A percentile compares a stretch with the other conserved stretches of the same genome.
phyloP scores from a whole-genome alignment of 30 jellyfish, hydroid and myxozoan species.

The Haliclystus octoradiatus region DNA sequence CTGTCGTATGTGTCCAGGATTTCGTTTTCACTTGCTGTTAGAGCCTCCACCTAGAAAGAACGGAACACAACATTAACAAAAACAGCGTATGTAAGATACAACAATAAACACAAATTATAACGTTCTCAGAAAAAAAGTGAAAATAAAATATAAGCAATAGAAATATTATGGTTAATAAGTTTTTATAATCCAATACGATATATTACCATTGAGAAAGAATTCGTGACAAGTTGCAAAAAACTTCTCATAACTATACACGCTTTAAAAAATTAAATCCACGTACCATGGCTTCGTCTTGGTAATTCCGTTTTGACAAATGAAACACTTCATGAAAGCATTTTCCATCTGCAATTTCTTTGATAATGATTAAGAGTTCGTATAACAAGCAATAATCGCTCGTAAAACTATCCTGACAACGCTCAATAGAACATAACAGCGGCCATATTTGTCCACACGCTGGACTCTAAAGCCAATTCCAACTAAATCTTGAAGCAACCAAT shows the following conservation, averaged over 20 bases:
- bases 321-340: not conserved
- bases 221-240: not conserved
- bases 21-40: slow-evolving; percentile 77
- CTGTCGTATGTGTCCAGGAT: slow-evolving; percentile 96
- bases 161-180: too few relatives aligned
- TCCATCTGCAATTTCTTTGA: not conserved
- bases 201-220: not conserved
- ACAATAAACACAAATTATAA: too few relatives aligned
- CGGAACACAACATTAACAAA: too few relatives aligned
- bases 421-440: slow-evolving; percentile 2
- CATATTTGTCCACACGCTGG: slow-evolving; percentile 2
- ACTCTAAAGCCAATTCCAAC: not conserved
- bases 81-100: too few relatives aligned
- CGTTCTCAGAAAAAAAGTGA: too few relatives aligned
- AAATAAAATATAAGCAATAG: too few relatives aligned
- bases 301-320: not conserved
- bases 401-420: not conserved
- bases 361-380: not conserved
- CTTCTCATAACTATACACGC: not conserved
- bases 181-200: too few relatives aligned
- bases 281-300: not conserved
- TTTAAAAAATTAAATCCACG: not conserved
- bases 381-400: not conserved
- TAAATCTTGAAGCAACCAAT: not conserved
- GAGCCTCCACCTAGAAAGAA: slow-evolving; percentile 16